Percentiles rank a stretch among this genome's conserved stretches.
Evolutionary conservation across 2,797 vertebrate genomes (phyloP).

Genomic region (Austrolebias charrua): DNA sequence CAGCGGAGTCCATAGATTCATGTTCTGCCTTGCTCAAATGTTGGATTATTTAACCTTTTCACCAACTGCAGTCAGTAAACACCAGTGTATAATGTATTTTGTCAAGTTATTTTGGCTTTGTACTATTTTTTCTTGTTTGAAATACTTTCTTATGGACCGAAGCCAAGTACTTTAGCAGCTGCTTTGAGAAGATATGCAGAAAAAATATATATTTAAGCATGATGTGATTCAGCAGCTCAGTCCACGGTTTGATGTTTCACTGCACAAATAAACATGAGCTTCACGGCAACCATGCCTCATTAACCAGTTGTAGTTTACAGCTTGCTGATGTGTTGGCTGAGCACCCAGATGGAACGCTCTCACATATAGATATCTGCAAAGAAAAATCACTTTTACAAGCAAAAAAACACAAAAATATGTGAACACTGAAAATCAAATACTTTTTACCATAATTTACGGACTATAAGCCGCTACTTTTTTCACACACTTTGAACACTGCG

Average conservation of each 20-base stretch:
- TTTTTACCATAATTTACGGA: too few relatives aligned
- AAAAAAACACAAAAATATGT: not conserved
- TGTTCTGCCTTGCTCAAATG: too few relatives aligned
- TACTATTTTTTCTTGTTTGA: too few relatives aligned
- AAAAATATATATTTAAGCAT: not conserved
- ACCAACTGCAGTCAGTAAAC: too few relatives aligned
- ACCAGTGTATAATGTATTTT: too few relatives aligned
- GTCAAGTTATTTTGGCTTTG: too few relatives aligned
- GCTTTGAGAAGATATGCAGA: conserved; percentile 2
- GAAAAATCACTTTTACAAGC: not conserved
- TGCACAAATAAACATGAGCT: conserved; percentile 40
- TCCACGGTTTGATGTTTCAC: conserved; percentile 24
- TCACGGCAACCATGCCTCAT: conserved; percentile 54
- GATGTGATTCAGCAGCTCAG: conserved; percentile 11
- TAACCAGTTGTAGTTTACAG: conserved; percentile 51
- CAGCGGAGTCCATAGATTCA: too few relatives aligned
- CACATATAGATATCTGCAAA: conserved; percentile 20
- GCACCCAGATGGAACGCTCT: conserved; percentile 57
- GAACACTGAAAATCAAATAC: too few relatives aligned
- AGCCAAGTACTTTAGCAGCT: not conserved
- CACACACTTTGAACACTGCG: too few relatives aligned
- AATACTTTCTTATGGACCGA: too few relatives aligned
- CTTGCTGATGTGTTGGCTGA: conserved; percentile 49
- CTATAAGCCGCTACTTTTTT: too few relatives aligned
- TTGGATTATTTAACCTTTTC: too few relatives aligned